phyloP scores from a whole-genome alignment of 2,797 vertebrate species.

The Neopelma chrysocephalum region DNA sequence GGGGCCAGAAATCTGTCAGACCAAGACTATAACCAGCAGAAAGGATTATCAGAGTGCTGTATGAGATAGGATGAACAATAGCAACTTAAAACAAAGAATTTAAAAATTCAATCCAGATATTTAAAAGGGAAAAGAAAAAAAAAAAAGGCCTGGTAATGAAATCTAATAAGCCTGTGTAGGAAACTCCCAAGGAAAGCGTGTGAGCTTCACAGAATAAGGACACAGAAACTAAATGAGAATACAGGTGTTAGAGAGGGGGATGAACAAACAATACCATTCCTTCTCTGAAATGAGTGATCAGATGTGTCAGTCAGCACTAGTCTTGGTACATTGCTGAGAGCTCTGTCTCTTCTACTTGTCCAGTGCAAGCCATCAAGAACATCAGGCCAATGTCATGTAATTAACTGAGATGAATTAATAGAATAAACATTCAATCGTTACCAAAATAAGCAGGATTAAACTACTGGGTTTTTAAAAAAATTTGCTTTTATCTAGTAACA shows the following conservation, averaged over 20 bases:
- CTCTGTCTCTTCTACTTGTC: neutral
- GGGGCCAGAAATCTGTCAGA: neutral
- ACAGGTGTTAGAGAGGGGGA: neutral
- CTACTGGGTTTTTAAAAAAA: rapidly evolving
- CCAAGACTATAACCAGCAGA: neutral
- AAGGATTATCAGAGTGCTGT: neutral
- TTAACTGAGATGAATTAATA: neutral
- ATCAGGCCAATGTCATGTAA: neutral
- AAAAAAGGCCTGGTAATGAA: neutral
- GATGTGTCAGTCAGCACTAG: neutral
- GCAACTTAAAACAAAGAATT: neutral
- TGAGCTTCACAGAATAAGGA: neutral
- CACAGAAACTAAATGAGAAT: neutral
- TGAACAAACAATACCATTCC: neutral
- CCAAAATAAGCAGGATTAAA: neutral
- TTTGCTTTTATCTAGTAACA: neutral
- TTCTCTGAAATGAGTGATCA: neutral
- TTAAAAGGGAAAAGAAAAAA: neutral
- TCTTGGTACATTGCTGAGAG: neutral
- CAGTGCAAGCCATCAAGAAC: neutral
- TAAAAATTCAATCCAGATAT: neutral
- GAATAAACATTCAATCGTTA: neutral
- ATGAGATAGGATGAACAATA: neutral
- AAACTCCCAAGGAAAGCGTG: neutral
- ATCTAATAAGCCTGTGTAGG: neutral